These are phyloP conservation scores for Eidolon dupreanum DNA, from an alignment of 2,797 vertebrate genomes.

Conservation along the genomic window DNA sequence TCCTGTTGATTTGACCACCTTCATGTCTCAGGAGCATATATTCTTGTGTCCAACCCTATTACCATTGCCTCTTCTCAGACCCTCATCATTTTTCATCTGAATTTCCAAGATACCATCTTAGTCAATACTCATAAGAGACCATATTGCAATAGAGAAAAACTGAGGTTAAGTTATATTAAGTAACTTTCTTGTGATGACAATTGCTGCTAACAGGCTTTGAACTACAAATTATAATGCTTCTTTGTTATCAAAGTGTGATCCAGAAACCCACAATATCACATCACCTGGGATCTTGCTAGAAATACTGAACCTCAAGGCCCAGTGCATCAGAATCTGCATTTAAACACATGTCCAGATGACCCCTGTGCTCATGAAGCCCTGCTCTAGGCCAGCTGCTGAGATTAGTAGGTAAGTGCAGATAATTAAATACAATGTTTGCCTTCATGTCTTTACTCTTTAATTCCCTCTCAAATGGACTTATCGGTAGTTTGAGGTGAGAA, in stretches of 20 bases:
- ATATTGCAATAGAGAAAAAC: not conserved
- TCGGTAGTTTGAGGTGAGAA: not conserved
- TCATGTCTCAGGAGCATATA: not conserved
- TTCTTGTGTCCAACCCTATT: not conserved
- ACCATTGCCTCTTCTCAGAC: not conserved
- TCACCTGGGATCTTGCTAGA: not conserved
- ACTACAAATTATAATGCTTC: not conserved
- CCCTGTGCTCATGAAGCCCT: not conserved
- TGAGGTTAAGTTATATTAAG: not conserved
- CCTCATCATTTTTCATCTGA: not conserved
- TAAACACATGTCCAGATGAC: not conserved
- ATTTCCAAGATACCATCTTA: not conserved
- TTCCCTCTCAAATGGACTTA: not conserved
- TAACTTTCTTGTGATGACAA: not conserved
- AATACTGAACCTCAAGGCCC: not conserved
- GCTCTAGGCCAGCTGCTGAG: not conserved
- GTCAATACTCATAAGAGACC: not conserved
- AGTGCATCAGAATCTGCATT: not conserved
- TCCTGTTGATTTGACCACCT: accelerated
- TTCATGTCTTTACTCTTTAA: not conserved
- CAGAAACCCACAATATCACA: not conserved
- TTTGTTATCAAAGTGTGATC: not conserved
- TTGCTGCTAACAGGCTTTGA: not conserved
- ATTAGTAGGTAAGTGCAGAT: no score
- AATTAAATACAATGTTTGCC: not conserved